phyloP scores from a whole-genome alignment of 2,888 invertebrate species.

The Caenorhabditis imperialis region DNA sequence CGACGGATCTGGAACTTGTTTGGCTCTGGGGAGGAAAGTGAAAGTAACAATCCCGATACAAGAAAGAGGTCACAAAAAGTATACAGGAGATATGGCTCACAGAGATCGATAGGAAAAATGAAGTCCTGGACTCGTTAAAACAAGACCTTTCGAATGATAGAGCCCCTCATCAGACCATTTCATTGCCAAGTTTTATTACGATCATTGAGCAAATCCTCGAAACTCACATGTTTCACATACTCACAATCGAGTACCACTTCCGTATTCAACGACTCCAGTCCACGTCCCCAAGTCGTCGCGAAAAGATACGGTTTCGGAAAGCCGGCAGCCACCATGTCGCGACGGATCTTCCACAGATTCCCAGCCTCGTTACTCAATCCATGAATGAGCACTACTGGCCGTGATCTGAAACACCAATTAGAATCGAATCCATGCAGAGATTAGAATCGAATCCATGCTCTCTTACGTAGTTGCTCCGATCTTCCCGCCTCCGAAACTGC shows the following conservation, averaged over 20 bases:
- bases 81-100: no score
- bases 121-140: no score
- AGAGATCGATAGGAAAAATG: no score
- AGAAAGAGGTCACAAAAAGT: no score
- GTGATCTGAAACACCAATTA: neutral
- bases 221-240: no score
- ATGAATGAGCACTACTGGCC: conserved; percentile 10
- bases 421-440: neutral
- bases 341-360: neutral
- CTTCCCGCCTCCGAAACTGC: conserved; percentile 15
- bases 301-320: conserved; percentile 1
- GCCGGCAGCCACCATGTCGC: neutral
- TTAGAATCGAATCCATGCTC: neutral
- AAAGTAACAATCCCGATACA: no score
- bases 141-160: no score
- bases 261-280: neutral
- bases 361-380: conserved; percentile 16
- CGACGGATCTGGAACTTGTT: conserved; percentile 32
- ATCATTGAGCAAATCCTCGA: no score
- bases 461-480: neutral
- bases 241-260: neutral
- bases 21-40: no score
- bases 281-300: conserved; percentile 11
- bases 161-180: no score
- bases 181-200: no score